These are phyloP conservation scores for Petrolisthes cinctipes DNA, from an alignment of 2,888 invertebrate species.

Conservation along the genomic window DNA sequence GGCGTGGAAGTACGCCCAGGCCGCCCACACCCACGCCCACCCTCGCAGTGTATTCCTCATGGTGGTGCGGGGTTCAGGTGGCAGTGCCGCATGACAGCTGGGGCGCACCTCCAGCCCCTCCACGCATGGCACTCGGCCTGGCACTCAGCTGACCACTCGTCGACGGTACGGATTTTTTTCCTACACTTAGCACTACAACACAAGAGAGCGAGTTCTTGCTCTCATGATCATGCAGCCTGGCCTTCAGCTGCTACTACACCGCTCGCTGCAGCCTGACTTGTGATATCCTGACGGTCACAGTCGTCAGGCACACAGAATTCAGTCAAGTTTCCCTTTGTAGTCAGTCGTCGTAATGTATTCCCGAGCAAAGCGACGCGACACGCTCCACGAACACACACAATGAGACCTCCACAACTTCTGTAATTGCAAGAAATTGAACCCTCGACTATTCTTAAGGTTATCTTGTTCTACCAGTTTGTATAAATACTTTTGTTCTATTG, in stretches of 20 bases:
- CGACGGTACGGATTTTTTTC: not conserved
- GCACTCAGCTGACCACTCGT: not conserved
- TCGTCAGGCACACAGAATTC: not conserved
- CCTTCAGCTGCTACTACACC: not conserved
- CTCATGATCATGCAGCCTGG: not conserved
- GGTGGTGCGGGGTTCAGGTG: constrained; percentile 44
- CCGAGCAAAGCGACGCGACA: not conserved
- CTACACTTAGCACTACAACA: not conserved
- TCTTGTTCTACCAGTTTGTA: not conserved
- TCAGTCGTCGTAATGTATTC: constrained; percentile 6
- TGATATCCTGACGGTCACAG: not conserved
- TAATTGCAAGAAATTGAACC: constrained; percentile 6
- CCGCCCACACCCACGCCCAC: constrained; percentile 55
- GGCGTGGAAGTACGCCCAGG: constrained; percentile 49
- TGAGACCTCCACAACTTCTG: constrained; percentile 8
- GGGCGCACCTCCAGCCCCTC: not conserved
- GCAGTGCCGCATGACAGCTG: constrained; percentile 43
- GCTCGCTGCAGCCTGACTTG: not conserved
- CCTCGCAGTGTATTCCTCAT: constrained; percentile 39
- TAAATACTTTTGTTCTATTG: not conserved
- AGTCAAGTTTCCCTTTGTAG: constrained; percentile 8
- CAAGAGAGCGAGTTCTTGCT: not conserved
- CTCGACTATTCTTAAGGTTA: not conserved
- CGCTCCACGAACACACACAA: constrained; percentile 17
- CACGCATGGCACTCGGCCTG: constrained; percentile 36